Conservation (phyloP, 2,888 invertebrate species). For the Eupithecia insigniata region DNA sequence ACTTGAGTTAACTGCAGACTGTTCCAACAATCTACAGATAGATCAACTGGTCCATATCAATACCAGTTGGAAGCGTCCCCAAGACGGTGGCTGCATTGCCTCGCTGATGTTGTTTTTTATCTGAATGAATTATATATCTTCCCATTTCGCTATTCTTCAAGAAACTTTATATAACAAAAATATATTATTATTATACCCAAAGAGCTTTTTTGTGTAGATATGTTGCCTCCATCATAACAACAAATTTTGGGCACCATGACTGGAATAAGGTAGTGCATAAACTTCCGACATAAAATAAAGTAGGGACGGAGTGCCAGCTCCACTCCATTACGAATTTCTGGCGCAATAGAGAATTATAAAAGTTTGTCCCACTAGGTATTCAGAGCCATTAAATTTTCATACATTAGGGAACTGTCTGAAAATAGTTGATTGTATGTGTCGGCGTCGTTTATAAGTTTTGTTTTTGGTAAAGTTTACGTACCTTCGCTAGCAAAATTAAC, state of each 20-base stretch:
- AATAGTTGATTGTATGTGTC: constrained; percentile 31
- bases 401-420: constrained; percentile 26
- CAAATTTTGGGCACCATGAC: background rate
- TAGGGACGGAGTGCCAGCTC: constrained; percentile 21
- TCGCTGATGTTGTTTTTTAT: background rate
- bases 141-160: background rate
- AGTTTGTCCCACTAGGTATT: constrained; percentile 19
- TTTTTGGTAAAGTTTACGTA: constrained; percentile 16
- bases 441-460: constrained; percentile 29
- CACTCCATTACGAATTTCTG: constrained; percentile 27
- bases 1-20: no score
- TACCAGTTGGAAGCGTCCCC: no score
- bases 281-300: constrained; percentile 28
- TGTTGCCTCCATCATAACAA: background rate
- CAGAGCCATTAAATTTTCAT: constrained; percentile 31
- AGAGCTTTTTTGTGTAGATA: background rate
- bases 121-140: background rate
- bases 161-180: no score
- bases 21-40: no score
- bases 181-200: no score
- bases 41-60: no score
- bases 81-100: no score
- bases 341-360: constrained; percentile 34
- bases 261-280: constrained; percentile 23
- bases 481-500: no score